Conservation (phyloP, 2,888 invertebrate species). For the Drosophila percnosoma region DNA sequence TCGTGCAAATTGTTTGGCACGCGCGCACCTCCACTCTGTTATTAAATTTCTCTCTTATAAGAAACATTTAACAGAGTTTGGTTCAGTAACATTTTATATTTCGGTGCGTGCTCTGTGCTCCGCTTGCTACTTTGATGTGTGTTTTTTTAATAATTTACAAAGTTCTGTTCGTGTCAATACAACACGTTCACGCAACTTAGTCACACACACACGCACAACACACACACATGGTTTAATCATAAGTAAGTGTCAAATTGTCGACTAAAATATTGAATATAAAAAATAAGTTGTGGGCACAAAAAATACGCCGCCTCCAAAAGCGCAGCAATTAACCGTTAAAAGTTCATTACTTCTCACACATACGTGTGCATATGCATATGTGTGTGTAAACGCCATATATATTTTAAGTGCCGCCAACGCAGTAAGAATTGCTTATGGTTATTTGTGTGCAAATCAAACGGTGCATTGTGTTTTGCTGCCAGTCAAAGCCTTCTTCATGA, state of each 20-base stretch:
- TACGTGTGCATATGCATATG: constrained; percentile 23
- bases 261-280: constrained; percentile 15
- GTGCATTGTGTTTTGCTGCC: constrained; percentile 42
- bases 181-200: constrained; percentile 26
- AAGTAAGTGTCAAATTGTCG: constrained; percentile 55
- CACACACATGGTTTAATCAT: constrained; percentile 40
- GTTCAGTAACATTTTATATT: constrained; percentile 57
- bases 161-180: constrained; percentile 34
- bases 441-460: constrained; percentile 52
- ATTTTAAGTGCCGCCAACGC: constrained; percentile 29
- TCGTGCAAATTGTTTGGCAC: constrained; percentile 29
- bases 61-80: constrained; percentile 47
- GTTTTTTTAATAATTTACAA: constrained; percentile 45
- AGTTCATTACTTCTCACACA: constrained; percentile 40
- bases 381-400: constrained; percentile 37
- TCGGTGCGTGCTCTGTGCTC: constrained; percentile 50
- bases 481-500: constrained; percentile 51
- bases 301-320: constrained; percentile 37
- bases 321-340: constrained; percentile 48
- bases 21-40: constrained; percentile 41
- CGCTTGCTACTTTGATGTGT: constrained; percentile 38
- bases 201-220: constrained; percentile 11
- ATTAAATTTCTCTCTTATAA: constrained; percentile 45
- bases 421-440: constrained; percentile 48
- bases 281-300: constrained; percentile 17